Base-by-base conservation (phyloP, 2,888 invertebrate genomes). In the Heliconius ismenius region DNA sequence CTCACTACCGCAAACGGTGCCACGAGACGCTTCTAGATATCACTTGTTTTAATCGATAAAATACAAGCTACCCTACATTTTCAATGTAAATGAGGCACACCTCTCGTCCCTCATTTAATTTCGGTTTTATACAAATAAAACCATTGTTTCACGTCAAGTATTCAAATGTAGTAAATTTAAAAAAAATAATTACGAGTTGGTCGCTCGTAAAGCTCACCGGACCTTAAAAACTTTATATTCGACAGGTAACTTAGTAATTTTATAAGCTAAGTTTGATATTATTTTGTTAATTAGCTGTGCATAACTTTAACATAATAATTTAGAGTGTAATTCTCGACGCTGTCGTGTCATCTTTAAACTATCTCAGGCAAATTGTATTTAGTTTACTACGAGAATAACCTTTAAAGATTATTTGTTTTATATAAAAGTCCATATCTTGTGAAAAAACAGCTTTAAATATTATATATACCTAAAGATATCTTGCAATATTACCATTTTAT, bases 11-110 rank as follows among this genome's bases (percentile, higher is more conserved):
- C 26, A 58, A 67, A 21, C 39, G 58, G 43, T 60, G 58, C 68
- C 60, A 39, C 26, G 74, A 60, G 39, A 68, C 67, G 24, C 60
- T 60, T 60, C 43, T 43, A 68, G 28, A 43, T 69, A 39, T 43
- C 43, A 69, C 68, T 75, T 68, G 68, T 75, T 68, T 36, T 67
- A 78, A 78, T 75, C 77, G 73, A 75, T 73, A 76, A 75, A 39
- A 75, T 75, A 54, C 28, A 74, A 43, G 60, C 72, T 62, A 63
- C 73, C 65, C 65, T 73, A 73, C 74, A 76, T 78, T 75, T 78
- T 76, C 76, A 60, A 78, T 78, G 76, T 78, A 78, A 78, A 78
- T 76, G 39, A 78, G 76, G 70, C 70, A 74, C 78, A 72, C 72
- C 78, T 26, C 32, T 32, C 67, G 64, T 24, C 36, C 70, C 62